These are phyloP conservation scores for Platanista minor DNA, from an alignment of 2,113 vertebrate genomes.

Conservation along the genomic window DNA sequence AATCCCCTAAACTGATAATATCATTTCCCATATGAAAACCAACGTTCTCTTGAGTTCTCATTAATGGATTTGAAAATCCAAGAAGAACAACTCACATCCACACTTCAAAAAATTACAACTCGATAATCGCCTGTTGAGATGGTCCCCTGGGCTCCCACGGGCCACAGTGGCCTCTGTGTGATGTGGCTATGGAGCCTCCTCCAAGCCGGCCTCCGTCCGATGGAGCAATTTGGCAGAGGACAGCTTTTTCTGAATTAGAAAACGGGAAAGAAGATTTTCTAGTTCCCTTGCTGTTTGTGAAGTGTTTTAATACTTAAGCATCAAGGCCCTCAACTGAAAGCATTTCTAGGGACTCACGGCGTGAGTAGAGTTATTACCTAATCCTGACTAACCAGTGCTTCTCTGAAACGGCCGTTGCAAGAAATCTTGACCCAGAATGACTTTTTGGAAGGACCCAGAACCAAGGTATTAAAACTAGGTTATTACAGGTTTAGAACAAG, in stretches of 20 bases:
- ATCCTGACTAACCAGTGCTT: background rate
- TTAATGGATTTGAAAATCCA: background rate
- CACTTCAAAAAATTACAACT: background rate
- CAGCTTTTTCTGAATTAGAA: conserved; percentile 17
- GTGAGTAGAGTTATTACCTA: background rate
- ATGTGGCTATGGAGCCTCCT: background rate
- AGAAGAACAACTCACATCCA: background rate
- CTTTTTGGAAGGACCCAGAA: background rate
- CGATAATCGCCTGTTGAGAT: background rate
- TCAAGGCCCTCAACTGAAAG: background rate
- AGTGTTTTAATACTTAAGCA: background rate
- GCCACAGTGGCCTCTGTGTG: background rate
- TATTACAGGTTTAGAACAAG: background rate
- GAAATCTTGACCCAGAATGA: background rate
- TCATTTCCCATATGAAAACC: background rate
- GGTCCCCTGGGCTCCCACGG: background rate
- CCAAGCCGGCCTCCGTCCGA: background rate
- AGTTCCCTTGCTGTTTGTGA: background rate
- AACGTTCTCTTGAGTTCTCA: background rate
- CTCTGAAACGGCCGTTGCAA: background rate
- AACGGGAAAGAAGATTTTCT: background rate
- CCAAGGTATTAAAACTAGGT: background rate
- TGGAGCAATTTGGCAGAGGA: background rate
- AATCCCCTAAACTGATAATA: conserved; percentile 17
- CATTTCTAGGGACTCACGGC: background rate